phyloP scores from a whole-genome alignment of 1,140 invertebrate species.

The Drosophila albomicans region DNA sequence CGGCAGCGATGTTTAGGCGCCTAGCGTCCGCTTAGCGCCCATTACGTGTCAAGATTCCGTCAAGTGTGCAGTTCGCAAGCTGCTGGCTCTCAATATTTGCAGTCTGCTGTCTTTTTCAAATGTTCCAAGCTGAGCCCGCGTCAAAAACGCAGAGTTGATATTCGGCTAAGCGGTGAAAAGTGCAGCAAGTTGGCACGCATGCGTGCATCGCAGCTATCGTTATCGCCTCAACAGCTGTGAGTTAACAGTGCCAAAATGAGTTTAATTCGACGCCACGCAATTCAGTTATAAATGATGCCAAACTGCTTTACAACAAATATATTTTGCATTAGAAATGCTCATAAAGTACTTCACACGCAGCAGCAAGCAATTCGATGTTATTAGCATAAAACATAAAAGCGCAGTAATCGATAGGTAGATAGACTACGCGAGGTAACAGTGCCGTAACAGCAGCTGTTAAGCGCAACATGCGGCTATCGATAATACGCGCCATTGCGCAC shows the following conservation, averaged over 20 bases:
- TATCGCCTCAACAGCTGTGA: slow-evolving; percentile 22
- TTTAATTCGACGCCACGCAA: background rate
- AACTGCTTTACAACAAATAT: too few relatives aligned
- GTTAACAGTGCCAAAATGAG: slow-evolving; percentile 37
- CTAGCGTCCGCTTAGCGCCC: slow-evolving; percentile 14
- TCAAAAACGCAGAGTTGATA: slow-evolving; percentile 22
- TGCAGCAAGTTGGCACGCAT: slow-evolving; percentile 49
- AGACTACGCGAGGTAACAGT: slow-evolving; percentile 6
- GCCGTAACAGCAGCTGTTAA: slow-evolving; percentile 39
- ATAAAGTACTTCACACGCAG: too few relatives aligned
- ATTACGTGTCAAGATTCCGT: slow-evolving; percentile 53
- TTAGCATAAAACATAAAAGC: too few relatives aligned
- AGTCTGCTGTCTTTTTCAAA: slow-evolving; percentile 9
- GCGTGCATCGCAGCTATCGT: slow-evolving; percentile 24
- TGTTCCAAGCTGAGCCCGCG: slow-evolving; percentile 32
- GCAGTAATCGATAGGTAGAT: slow-evolving; percentile 2
- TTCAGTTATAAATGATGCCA: too few relatives aligned
- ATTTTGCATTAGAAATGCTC: too few relatives aligned
- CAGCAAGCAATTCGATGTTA: too few relatives aligned
- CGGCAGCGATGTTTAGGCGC: slow-evolving; percentile 44
- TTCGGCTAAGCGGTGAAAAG: background rate
- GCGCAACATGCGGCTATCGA: slow-evolving; percentile 28
- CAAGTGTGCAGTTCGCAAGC: slow-evolving; percentile 35
- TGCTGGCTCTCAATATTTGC: slow-evolving; percentile 17
- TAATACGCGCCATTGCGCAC: slow-evolving; percentile 32